Evolutionary conservation across 1,140 invertebrate genomes (phyloP), one percentile per base, ranked within the genome.

Genomic region (Druon quercuslanigerum): DNA sequence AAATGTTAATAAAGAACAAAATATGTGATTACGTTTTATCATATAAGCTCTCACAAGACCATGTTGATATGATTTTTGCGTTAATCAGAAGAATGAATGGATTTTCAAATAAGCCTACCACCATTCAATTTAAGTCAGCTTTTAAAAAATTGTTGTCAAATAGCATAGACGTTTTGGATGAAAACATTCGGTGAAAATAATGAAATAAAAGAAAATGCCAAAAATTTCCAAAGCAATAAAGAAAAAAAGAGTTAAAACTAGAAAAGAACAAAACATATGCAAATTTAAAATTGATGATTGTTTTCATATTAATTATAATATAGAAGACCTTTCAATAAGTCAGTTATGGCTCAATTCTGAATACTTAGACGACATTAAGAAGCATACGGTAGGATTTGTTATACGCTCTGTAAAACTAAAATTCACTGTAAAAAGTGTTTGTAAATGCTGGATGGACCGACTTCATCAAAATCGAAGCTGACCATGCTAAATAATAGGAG

Each of bases 21-120:
- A 17, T 19, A 11, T 16, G 50, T 12, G 13, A 17, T 8, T 51
- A 51, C 19, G 14, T 72, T 9, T 51, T 51, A 72, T 72, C 71
- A 0, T 72, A 72, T 33, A 51, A 72, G 50, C 50, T 72, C 16
- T 72, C 71, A 20, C 71, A 72, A 19, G 71, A 72, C 20, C 71
- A 72, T 20, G n/a, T 72, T 3, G 71, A 72, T 20, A 72, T 72
- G 71, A 52, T 72, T 50, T 72, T 72, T 20, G 46, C 71, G 17
- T 74, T 74, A 20, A 74, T 78, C 25, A 25, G 77, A 17, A 50
- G 73, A n/a, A 78, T 78, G 77, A 78, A 74, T 20, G 73, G 73
- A 33, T 78, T 78, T 78, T 14, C 57, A 71, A 78, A 66, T 51
- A 78, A 78, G 51, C 77, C 72, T 16, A 78, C 77, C 0, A 78